A percentile compares a stretch with the other conserved stretches of the same genome.
Conservation (phyloP, 23 tunicate species). For the Trididemnum miniatum region DNA sequence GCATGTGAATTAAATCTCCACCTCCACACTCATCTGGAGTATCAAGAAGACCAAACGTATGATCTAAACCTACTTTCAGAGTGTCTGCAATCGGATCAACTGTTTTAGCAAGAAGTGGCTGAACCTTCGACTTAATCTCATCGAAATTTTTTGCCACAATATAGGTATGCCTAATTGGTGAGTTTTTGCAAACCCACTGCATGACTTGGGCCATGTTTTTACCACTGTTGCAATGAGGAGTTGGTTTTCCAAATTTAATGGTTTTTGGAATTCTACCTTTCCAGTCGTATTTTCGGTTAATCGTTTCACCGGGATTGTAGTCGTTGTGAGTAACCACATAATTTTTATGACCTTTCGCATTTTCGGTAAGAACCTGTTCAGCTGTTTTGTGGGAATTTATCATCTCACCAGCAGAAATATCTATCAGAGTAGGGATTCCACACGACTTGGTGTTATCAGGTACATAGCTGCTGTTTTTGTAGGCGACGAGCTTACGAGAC, state of each 20-base stretch:
- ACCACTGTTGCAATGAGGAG: slow-evolving; percentile 82
- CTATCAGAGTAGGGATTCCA: slow-evolving; percentile 32
- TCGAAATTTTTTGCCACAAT: slow-evolving; percentile 70
- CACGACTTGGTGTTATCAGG: slow-evolving; percentile 41
- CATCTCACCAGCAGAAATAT: slow-evolving; percentile 50
- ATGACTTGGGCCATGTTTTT: slow-evolving; percentile 52
- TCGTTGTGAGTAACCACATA: slow-evolving; percentile 80
- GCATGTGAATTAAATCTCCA: slow-evolving; percentile 83
- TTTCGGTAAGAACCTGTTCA: slow-evolving; percentile 56
- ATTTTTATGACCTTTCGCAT: slow-evolving; percentile 55
- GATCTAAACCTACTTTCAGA: slow-evolving; percentile 53
- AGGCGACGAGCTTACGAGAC: neutral
- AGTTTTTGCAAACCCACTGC: slow-evolving; percentile 67
- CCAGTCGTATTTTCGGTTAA: slow-evolving; percentile 85
- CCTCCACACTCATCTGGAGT: slow-evolving; percentile 86
- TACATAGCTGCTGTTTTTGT: neutral
- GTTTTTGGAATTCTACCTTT: slow-evolving; percentile 37
- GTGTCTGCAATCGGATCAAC: slow-evolving; percentile 86
- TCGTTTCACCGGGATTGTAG: slow-evolving; percentile 78
- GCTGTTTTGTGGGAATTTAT: slow-evolving; percentile 70
- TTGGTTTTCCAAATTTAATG: slow-evolving; percentile 68
- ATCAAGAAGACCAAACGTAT: slow-evolving; percentile 66
- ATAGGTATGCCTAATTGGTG: slow-evolving; percentile 45
- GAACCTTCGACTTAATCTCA: slow-evolving; percentile 59
- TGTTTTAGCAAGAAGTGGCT: slow-evolving; percentile 76